These are phyloP conservation scores for Nasua narica DNA, from an alignment of 2,797 vertebrate genomes.

Conservation along the genomic window DNA sequence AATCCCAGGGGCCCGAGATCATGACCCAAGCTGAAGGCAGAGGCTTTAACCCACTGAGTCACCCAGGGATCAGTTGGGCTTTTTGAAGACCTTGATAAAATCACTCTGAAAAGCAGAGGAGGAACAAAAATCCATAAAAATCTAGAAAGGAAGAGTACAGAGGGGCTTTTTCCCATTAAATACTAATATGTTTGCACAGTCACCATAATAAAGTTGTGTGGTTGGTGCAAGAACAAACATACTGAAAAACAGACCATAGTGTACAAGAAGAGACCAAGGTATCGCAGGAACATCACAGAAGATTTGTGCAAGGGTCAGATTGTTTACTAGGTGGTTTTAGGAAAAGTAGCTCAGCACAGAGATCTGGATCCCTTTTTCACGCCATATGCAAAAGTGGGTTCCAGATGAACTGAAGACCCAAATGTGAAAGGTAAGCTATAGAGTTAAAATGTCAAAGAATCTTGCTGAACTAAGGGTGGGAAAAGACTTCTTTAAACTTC, in stretches of 20 bases:
- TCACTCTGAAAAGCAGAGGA: background rate
- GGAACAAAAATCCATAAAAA: background rate
- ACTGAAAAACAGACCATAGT: background rate
- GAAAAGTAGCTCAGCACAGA: background rate
- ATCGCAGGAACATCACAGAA: background rate
- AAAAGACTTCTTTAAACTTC: background rate
- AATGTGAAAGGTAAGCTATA: background rate
- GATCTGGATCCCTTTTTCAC: background rate
- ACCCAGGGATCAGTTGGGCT: background rate
- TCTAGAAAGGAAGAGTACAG: background rate
- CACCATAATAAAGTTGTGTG: background rate
- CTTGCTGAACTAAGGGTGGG: background rate
- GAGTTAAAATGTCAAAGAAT: background rate
- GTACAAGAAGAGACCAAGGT: background rate
- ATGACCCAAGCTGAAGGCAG: too few relatives aligned
- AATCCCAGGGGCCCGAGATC: too few relatives aligned
- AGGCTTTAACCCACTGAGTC: too few relatives aligned
- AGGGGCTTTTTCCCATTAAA: background rate
- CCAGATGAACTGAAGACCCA: background rate
- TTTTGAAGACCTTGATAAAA: background rate
- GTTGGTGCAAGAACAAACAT: background rate
- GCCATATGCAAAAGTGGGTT: background rate
- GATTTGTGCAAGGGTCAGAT: background rate
- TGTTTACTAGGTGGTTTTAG: background rate
- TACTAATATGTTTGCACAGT: background rate